These are phyloP conservation scores for Heliconius ethilla DNA, from an alignment of 2,888 invertebrate species.

Conservation along the genomic window DNA sequence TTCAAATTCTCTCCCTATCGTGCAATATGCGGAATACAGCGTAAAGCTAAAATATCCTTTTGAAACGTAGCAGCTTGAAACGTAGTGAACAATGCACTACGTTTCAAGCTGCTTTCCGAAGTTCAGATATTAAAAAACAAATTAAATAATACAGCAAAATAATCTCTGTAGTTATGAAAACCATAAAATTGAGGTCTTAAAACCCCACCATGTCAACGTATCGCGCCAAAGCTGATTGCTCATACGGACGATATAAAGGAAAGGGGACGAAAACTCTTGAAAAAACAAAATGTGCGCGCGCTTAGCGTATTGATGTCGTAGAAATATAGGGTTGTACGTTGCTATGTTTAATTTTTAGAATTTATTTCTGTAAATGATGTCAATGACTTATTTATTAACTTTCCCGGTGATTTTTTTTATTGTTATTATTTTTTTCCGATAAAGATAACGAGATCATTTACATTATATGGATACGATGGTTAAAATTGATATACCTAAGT, in stretches of 20 bases:
- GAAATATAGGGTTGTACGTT: not conserved
- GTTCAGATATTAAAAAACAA: too few species aligned
- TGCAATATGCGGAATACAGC: too few species aligned
- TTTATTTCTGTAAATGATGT: not conserved
- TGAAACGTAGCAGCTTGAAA: too few species aligned
- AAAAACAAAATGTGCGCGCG: slow-evolving; percentile 24
- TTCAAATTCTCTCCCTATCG: too few species aligned
- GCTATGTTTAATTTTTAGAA: not conserved
- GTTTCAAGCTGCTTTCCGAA: not conserved
- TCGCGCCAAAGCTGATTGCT: slow-evolving; percentile 10
- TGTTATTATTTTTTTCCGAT: not conserved
- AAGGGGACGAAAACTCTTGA: slow-evolving; percentile 18
- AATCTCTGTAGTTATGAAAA: not conserved
- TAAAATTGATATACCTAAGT: too few species aligned
- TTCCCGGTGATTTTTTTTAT: not conserved
- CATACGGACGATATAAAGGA: slow-evolving; percentile 19
- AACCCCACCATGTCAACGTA: not conserved
- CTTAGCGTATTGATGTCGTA: slow-evolving; percentile 17
- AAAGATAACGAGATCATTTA: not conserved
- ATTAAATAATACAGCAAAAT: not conserved
- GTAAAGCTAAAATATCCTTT: too few species aligned
- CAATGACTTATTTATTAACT: not conserved
- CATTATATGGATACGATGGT: too few species aligned
- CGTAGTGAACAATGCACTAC: too few species aligned
- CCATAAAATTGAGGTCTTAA: not conserved